Evolutionary conservation across 30 jellyfish, hydroid and myxozoan species (phyloP), one percentile per base, ranked within the genome.

Genomic region (Hydractinia echinata): DNA sequence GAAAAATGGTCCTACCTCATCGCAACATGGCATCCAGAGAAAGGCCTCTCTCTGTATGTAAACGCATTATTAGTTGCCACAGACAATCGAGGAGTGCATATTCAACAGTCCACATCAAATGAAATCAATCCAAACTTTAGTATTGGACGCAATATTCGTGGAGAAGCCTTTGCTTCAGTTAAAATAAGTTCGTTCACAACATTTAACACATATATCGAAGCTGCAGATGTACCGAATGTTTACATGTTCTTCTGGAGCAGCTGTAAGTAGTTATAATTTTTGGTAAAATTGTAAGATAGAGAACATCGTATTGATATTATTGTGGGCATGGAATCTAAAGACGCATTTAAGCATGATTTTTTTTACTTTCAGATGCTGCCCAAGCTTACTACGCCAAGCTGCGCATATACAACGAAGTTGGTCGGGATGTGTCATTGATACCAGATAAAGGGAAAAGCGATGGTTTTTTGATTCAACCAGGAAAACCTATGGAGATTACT

Each of bases 241-340:
- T 89, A 81, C 94, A 10, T 94, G 84, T 88, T 88, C 84, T 87
- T 94, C 72, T 94, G 97, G 97, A 91, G 97, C 66, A 91, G 97
- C 86, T 91, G 97, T 91, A 76, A 86, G 97, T 90, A 76, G 60
- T 51, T 13, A 21, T 68, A 11, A 4, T 53, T 21, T 20, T 8
- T 70, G 18, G 30, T 71, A 6, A 6, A 71, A 60, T 60, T 16
- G 70, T 60, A 14, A 60, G 16, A 14, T 60, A 16, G 15, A 14
- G 15, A 60, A 1, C 1, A 16, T 1, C 16, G 70, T 16, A 14
- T 13, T 60, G 15, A 13, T 16, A 60, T 60, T 16, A 14, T 2
- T 60, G 16, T 13, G 18, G 2, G 15, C 70, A 13, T 60, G 18
- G 1, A 60, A 16, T 14, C 18, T 60, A 16, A 13, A 13, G 18